A percentile compares a stretch with the other conserved stretches of the same genome.
phyloP scores from a whole-genome alignment of 2,888 invertebrate genomes.

The Mongoloraphidia duomilia region DNA sequence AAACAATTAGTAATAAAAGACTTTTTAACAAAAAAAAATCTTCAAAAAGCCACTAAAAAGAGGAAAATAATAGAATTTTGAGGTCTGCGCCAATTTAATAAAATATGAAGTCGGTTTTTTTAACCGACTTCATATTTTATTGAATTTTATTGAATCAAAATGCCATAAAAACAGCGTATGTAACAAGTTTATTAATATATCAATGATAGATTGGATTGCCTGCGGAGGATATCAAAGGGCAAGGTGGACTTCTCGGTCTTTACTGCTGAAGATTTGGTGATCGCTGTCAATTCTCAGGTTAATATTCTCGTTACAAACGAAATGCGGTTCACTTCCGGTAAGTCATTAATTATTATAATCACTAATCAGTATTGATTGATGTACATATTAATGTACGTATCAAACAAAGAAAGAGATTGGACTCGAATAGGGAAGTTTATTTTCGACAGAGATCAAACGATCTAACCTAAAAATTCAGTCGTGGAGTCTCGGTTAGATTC shows the following conservation, averaged over 20 bases:
- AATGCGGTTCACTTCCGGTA: slow-evolving; percentile 40
- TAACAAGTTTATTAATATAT: slow-evolving; percentile 10
- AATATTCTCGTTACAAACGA: slow-evolving; percentile 59
- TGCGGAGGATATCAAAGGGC: slow-evolving; percentile 59
- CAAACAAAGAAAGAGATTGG: no score
- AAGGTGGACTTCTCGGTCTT: slow-evolving; percentile 74
- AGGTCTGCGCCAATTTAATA: no score
- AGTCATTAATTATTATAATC: slow-evolving; percentile 14
- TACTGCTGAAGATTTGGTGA: slow-evolving; percentile 71
- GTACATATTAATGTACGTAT: no score
- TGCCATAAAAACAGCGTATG: background rate
- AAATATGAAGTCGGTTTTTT: no score
- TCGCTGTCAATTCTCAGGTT: slow-evolving; percentile 49
- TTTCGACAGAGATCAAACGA: no score
- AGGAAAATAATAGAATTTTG: no score
- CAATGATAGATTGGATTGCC: slow-evolving; percentile 54
- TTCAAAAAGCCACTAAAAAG: no score
- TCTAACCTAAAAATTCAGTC: no score
- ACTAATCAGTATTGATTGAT: background rate
- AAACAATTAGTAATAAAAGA: no score
- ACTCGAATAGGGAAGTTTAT: background rate
- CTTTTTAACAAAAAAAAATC: no score
- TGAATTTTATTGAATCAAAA: background rate
- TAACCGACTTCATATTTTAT: no score
- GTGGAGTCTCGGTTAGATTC: no score